A percentile compares a stretch with the other conserved stretches of the same genome.
These are phyloP conservation scores for Anagrus nilaparvatae DNA, from an alignment of 1,140 invertebrate genomes.

Conservation along the genomic window DNA sequence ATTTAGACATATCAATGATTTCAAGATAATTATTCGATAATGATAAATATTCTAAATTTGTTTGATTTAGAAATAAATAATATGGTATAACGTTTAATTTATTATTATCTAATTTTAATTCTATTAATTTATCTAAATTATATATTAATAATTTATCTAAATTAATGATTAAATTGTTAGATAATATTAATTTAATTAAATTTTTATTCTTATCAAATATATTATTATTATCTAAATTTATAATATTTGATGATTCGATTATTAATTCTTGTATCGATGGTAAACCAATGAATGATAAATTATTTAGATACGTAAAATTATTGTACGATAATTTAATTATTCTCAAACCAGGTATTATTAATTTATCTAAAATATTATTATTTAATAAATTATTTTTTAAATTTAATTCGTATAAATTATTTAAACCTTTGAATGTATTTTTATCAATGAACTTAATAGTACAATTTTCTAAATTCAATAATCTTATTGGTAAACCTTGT, in stretches of 20 bases:
- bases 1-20: conserved; percentile 60
- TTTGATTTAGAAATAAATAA: conserved; percentile 60
- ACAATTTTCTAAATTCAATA: conserved; percentile 51
- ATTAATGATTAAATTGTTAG: conserved; percentile 53
- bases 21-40: conserved; percentile 61
- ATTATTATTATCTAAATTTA: conserved; percentile 53
- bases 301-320: conserved; percentile 61
- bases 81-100: conserved; percentile 65
- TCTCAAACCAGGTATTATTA: conserved; percentile 66
- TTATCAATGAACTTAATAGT: conserved; percentile 52
- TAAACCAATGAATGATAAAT: conserved; percentile 59
- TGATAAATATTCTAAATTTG: conserved; percentile 61
- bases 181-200: conserved; percentile 58
- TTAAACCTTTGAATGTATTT: conserved; percentile 54
- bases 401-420: conserved; percentile 60
- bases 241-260: conserved; percentile 59
- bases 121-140: conserved; percentile 58
- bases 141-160: conserved; percentile 58
- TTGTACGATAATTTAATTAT: conserved; percentile 64
- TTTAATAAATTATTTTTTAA: conserved; percentile 63
- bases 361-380: conserved; percentile 52
- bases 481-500: conserved; percentile 47
- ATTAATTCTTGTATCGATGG: conserved; percentile 63
- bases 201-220: conserved; percentile 71
- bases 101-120: conserved; percentile 65